Base-by-base conservation (phyloP, 2,113 vertebrate genomes). In the Parus major region DNA sequence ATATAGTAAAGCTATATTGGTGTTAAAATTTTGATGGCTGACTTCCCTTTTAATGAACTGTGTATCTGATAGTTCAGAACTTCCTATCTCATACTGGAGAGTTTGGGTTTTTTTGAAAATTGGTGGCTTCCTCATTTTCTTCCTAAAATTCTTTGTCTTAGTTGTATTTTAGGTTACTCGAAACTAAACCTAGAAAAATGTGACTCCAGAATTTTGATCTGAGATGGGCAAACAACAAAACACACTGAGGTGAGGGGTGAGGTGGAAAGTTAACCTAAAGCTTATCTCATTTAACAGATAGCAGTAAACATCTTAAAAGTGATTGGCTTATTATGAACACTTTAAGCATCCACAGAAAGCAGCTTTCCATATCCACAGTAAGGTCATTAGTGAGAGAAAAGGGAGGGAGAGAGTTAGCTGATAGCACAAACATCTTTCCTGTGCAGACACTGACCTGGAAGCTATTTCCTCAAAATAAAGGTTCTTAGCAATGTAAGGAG, bases 251-350 rank as follows among this genome's bases (percentile, higher is more conserved):
- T 8, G 18, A 33, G 22, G 47, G 8, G 2, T 23, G 18, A 17
- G 4, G 12, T 4, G 0, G 7, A 56, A 66, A 84, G 16, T 10
- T 52, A 78, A 29, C 10, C 14, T 84, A 63, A 65, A 92, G 39
- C 24, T 95, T 36, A 91, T 89, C 91, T 92, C 61, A 79, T 93
- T 93, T 95, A 95, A 76, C 41, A 87, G 88, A 92, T 86, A 97
- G 35, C 35, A 42, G 24, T 82, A 88, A 81, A 64, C 79, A 25
- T 86, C 88, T 94, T 92, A 70, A n/a, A 75, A 91, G 24, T 69
- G 77, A 94, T 71, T 91, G 83, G 64, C 35, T 94, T 96, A 91
- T 71, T 81, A 56, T 46, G 44, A n/a, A 89, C 75, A 75, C 83
- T 92, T 78, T 61, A 81, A 92, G 17, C n/a, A 73, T 78, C 65